Evolutionary conservation across 2,888 invertebrate species (phyloP), one percentile per base, ranked within the genome.

Genomic region (Pachymerium ferrugineum): DNA sequence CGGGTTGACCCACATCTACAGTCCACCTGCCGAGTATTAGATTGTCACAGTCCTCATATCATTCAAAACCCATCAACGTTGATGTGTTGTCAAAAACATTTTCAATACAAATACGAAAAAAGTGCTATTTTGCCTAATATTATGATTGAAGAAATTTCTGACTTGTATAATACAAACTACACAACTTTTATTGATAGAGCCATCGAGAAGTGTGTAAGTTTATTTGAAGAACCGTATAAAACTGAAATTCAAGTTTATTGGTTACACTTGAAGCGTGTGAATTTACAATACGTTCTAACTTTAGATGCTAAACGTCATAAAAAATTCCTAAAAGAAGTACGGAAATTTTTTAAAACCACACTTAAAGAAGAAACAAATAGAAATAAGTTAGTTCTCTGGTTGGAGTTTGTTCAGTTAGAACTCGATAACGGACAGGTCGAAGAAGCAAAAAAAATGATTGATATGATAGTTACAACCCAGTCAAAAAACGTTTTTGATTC

Each of bases 301-400:
- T 25, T n/a, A 1, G 35, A 54, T 38, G 42, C 16, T 5, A 69
- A 42, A 30, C 12, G 25, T 6, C n/a, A 25, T 25, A 73, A 74
- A 12, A 33, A 73, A 42, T 74, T 77, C 5, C 74, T 76, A n/a
- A 81, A 81, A 72, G 79, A 80, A 38, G 74, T 80, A 4, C 80
- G 79, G 74, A 81, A 80, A 74, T 77, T 79, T 74, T 77, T 79
- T 25, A 83, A 82, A 76, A 77, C 76, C 71, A 72, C 82, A 25
- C 77, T 83, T 29, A 80, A 81, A 74, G 79, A 80, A 73, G 78
- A 77, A 14, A 77, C 79, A 16, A 81, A 81, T 75, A 77, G 83
- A n/a, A 81, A 80, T 74, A 80, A 81, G 74, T 76, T 82, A 62
- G 54, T 77, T 16, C 54, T 83, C 28, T 83, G 82, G 82, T 77